These are phyloP conservation scores for Oegoconia quadripuncta DNA, from an alignment of 2,888 invertebrate genomes.

Conservation along the genomic window DNA sequence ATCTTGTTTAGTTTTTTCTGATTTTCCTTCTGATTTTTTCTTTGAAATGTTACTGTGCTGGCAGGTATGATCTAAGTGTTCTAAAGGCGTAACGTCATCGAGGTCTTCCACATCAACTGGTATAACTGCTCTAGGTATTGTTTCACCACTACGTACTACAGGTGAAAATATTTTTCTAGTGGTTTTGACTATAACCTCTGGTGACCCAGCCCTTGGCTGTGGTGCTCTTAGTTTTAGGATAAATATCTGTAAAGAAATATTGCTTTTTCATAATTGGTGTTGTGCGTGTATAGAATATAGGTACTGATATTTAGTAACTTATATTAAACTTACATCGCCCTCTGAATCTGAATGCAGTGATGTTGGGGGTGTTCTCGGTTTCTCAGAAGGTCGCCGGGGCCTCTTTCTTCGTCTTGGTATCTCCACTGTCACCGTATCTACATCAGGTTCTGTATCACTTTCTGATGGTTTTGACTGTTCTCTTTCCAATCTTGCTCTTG, in stretches of 20 bases:
- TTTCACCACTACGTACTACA: slow-evolving; percentile 79
- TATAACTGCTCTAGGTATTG: slow-evolving; percentile 73
- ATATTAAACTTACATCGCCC: slow-evolving; percentile 51
- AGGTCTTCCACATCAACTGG: slow-evolving; percentile 64
- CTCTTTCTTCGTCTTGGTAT: slow-evolving; percentile 70
- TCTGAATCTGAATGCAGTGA: slow-evolving; percentile 70
- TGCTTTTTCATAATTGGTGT: slow-evolving; percentile 1
- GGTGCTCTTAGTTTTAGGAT: slow-evolving; percentile 66
- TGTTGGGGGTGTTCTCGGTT: slow-evolving; percentile 64
- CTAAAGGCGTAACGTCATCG: slow-evolving; percentile 50
- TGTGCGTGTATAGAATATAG: too few species aligned
- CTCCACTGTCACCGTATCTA: slow-evolving; percentile 73
- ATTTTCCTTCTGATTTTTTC: slow-evolving; percentile 34
- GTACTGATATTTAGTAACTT: too few species aligned
- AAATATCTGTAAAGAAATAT: slow-evolving; percentile 45
- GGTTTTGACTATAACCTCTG: slow-evolving; percentile 88
- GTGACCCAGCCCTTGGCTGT: slow-evolving; percentile 57
- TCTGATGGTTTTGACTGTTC: slow-evolving; percentile 74
- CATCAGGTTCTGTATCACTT: slow-evolving; percentile 67
- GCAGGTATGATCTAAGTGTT: slow-evolving; percentile 16
- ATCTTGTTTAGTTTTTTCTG: slow-evolving; percentile 35
- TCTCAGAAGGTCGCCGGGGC: slow-evolving; percentile 63
- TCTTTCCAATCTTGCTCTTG: slow-evolving; percentile 67
- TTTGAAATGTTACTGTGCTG: slow-evolving; percentile 27
- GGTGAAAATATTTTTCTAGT: slow-evolving; percentile 89